Evolutionary conservation across 2,113 vertebrate species (phyloP).

Genomic region (Anhinga anhinga): DNA sequence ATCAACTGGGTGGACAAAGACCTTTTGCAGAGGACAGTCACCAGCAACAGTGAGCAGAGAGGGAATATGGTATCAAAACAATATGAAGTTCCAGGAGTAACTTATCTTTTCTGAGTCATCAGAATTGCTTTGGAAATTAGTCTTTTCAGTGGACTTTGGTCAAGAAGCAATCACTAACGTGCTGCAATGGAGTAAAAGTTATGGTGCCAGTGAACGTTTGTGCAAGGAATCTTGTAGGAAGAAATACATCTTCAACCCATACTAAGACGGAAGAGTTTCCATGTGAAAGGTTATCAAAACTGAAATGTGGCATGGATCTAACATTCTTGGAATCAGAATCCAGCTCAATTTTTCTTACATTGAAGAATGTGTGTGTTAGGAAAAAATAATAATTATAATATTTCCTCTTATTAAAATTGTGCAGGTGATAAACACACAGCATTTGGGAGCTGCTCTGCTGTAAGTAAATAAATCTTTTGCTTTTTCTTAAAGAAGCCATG

Average conservation of each 20-base stretch:
- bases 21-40: neutral
- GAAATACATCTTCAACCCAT: neutral
- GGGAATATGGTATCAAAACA: neutral
- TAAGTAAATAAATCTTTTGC: neutral
- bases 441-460: neutral
- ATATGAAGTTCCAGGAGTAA: neutral
- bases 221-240: neutral
- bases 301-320: neutral
- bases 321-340: neutral
- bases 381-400: neutral
- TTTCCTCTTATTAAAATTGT: neutral
- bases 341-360: neutral
- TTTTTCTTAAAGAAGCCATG: neutral
- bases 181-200: neutral
- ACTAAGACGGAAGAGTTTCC: neutral
- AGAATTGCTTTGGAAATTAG: neutral
- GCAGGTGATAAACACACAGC: neutral
- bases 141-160: neutral
- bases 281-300: neutral
- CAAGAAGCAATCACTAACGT: fast-evolving
- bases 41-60: neutral
- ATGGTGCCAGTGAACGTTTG: neutral
- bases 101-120: neutral
- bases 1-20: neutral
- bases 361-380: neutral